Evolutionary conservation across 2,888 invertebrate genomes (phyloP), one percentile per base, ranked within the genome.

Genomic region (Himalopsyche kuldschensis): DNA sequence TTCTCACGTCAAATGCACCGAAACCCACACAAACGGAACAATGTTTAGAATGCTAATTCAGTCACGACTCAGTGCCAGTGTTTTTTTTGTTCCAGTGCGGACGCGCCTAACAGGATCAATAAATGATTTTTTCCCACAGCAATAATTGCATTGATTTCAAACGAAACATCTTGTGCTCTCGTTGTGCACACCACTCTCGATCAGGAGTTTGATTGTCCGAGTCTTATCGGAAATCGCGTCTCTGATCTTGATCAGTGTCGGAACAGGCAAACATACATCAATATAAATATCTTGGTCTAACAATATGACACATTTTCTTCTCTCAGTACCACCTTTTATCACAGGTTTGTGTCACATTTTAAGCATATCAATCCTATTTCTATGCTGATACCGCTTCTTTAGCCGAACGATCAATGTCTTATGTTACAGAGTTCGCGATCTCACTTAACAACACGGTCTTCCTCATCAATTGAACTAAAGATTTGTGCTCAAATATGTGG

Each of bases 41-140:
- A 20, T 55, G 75, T 31, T 32, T n/a, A 77, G 24, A 77, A 77
- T 35, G 77, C 77, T 79, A 48, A 55, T 48, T 30, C 47, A 27
- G 48, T 55, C 79, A 79, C 79, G 48, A 55, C 6, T 35, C 32
- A 27, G 32, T 55, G 55, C 55, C 27, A 32, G 35, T 78, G 30
- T 46, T 78, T 46, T 78, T 35, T 32, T n/a, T 20, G 69, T 69
- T 20, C 80, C 46, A 55, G 55, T 55, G 46, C 41, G 75, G 75
- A 55, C 55, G 75, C 75, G 75, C 55, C 75, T 75, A 83, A 80
- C 83, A 83, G 83, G 83, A 83, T 83, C 76, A 80, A 83, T 55
- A 55, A 80, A n/a, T 55, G 76, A 48, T 80, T 80, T 83, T 83
- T 83, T 83, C 83, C 83, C 83, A 83, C 83, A 83, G 31, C 32